phyloP scores from a whole-genome alignment of 2,113 vertebrate species.

The Nycticryphes semicollaris region DNA sequence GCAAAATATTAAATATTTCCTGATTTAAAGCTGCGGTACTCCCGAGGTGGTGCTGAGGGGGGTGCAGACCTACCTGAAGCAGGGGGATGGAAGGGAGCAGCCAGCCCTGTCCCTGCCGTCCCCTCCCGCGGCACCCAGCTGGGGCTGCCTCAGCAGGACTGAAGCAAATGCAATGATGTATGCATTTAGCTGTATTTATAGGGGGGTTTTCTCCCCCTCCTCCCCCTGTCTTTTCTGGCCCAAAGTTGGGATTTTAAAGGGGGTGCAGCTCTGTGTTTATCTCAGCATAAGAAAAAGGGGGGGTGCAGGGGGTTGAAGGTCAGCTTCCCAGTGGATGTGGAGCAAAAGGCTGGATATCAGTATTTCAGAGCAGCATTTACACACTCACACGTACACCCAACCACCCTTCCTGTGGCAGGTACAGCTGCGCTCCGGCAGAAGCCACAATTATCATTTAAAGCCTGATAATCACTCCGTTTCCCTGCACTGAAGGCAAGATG shows the following conservation, averaged over 20 bases:
- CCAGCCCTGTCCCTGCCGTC: neutral
- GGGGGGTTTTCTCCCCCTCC: too few relatives aligned
- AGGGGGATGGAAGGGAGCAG: neutral
- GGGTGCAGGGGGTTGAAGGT: neutral
- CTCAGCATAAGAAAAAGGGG: neutral
- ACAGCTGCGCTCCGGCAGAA: neutral
- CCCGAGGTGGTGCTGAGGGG: neutral
- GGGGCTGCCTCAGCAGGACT: neutral
- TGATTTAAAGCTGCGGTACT: neutral
- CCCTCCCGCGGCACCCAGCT: neutral
- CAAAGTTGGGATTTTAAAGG: neutral
- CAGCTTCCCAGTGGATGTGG: neutral
- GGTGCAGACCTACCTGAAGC: neutral
- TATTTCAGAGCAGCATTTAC: neutral
- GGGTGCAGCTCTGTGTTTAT: neutral
- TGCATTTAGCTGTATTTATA: neutral
- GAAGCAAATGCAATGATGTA: neutral
- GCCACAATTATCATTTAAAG: neutral
- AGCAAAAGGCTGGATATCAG: neutral
- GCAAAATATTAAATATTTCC: neutral
- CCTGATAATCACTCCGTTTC: neutral
- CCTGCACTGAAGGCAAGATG: neutral
- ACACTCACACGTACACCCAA: accelerated
- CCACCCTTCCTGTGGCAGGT: neutral
- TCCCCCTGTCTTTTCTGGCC: neutral